Conservation (phyloP, 1,140 invertebrate genomes). For the Caenorhabditis brenneri region DNA sequence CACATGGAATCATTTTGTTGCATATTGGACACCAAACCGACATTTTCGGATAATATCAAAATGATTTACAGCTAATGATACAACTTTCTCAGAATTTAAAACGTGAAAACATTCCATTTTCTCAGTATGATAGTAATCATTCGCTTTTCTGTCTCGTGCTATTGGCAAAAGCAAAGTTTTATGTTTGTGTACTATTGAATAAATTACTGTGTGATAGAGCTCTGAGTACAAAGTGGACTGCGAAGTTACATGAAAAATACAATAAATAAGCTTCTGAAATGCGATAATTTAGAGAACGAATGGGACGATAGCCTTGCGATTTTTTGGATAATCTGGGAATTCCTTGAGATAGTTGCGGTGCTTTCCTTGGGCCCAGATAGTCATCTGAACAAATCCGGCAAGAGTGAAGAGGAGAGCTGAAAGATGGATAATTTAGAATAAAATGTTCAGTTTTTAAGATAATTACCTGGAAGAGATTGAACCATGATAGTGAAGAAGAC, state of each 20-base stretch:
- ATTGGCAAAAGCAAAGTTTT: neutral
- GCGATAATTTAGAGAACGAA: constrained; percentile 80
- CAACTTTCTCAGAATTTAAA: neutral
- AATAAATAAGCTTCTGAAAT: neutral
- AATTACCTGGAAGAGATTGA: constrained; percentile 86
- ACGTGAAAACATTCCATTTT: neutral
- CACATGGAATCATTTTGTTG: neutral
- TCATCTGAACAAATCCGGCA: constrained; percentile 94
- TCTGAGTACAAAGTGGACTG: neutral
- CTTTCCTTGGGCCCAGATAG: constrained; percentile 93
- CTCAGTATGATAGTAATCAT: neutral
- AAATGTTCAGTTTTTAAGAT: neutral
- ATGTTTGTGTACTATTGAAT: neutral
- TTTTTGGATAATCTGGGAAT: constrained; percentile 90
- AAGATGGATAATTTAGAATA: too few relatives aligned
- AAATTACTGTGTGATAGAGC: neutral
- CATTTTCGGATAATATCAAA: neutral
- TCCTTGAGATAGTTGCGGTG: constrained; percentile 94
- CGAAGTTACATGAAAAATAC: constrained; percentile 21
- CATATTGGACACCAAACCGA: constrained; percentile 6
- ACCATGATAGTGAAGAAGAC: constrained; percentile 91
- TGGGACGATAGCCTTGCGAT: constrained; percentile 89
- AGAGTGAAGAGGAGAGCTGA: constrained; percentile 86
- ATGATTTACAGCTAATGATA: too few relatives aligned
- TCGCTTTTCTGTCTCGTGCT: neutral